Percentiles rank a stretch among this genome's conserved stretches.
phyloP scores from a whole-genome alignment of 2,113 vertebrate genomes.

The Channa argus region DNA sequence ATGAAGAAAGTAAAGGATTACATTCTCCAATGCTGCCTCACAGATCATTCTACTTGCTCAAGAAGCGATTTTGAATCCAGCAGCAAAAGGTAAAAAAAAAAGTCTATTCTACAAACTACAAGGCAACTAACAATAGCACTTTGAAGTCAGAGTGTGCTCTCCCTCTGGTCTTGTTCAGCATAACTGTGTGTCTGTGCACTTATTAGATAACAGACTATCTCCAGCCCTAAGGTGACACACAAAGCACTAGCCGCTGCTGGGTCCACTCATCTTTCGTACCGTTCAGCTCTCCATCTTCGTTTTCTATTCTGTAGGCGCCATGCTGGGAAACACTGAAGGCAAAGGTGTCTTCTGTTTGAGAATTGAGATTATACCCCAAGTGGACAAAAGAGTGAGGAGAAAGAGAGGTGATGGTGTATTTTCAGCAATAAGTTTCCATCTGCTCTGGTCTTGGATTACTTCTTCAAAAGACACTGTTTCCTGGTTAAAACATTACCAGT shows the following conservation, averaged over 20 bases:
- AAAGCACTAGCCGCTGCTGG: not conserved
- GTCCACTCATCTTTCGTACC: conserved; percentile 1
- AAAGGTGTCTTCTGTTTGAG: conserved; percentile 37
- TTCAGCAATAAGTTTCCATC: conserved; percentile 6
- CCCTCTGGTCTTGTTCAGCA: not conserved
- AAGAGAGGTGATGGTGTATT: not conserved
- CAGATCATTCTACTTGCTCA: not conserved
- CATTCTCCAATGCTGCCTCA: not conserved
- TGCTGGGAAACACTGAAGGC: conserved; percentile 18
- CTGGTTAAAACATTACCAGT: not conserved
- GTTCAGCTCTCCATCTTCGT: not conserved
- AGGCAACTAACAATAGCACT: not conserved
- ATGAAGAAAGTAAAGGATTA: too few relatives aligned
- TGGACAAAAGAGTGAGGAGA: conserved; percentile 1
- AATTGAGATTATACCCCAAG: conserved; percentile 23
- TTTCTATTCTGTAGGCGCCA: conserved; percentile 33
- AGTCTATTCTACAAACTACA: conserved; percentile 2
- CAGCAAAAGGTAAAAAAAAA: not conserved
- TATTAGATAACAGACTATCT: conserved; percentile 4
- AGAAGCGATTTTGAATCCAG: not conserved
- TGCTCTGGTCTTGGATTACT: conserved; percentile 2
- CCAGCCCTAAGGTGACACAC: conserved; percentile 6
- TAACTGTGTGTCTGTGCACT: not conserved
- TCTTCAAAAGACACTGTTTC: not conserved
- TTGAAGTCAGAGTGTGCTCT: not conserved